A percentile compares a stretch with the other conserved stretches of the same genome.
Conservation (phyloP, 2,797 vertebrate genomes). For the Lepus townsendii region DNA sequence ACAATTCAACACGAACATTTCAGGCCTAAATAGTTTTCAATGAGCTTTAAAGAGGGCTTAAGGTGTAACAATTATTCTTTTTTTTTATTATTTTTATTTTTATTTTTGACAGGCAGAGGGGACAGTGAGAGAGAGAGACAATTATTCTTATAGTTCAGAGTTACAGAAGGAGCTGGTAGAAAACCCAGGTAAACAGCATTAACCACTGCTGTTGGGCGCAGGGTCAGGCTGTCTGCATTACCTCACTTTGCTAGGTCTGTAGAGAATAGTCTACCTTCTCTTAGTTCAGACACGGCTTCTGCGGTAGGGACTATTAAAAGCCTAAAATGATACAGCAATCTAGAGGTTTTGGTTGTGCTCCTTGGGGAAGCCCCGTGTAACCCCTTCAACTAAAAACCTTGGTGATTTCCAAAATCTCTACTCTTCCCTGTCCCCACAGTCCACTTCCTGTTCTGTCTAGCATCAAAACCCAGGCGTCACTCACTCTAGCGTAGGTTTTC, state of each 20-base stretch:
- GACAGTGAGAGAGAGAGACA: no score
- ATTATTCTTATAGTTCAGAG: slow-evolving; percentile 35
- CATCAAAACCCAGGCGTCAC: not conserved
- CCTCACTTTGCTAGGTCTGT: slow-evolving; percentile 22
- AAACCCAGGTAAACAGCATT: slow-evolving; percentile 53
- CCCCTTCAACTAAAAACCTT: not conserved
- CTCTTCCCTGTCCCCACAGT: fast-evolving
- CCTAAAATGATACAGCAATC: slow-evolving; percentile 26
- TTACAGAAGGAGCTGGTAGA: slow-evolving; percentile 1
- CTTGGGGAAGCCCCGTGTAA: not conserved
- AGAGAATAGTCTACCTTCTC: slow-evolving; percentile 21
- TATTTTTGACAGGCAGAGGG: no score
- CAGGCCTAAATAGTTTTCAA: not conserved
- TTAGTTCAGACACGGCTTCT: not conserved
- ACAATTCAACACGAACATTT: slow-evolving; percentile 39
- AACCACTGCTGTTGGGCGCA: not conserved
- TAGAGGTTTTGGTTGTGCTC: not conserved
- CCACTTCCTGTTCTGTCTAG: slow-evolving; percentile 36
- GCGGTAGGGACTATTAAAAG: slow-evolving; percentile 9
- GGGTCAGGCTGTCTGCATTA: not conserved
- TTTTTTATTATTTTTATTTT: no score
- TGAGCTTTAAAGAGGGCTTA: not conserved
- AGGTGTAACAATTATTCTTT: slow-evolving; percentile 26
- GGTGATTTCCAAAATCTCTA: slow-evolving; percentile 53
- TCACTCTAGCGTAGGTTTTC: not conserved